Evolutionary conservation across 2,113 vertebrate species (phyloP), one percentile per base, ranked within the genome.

Genomic region (Gymnarchus niloticus): DNA sequence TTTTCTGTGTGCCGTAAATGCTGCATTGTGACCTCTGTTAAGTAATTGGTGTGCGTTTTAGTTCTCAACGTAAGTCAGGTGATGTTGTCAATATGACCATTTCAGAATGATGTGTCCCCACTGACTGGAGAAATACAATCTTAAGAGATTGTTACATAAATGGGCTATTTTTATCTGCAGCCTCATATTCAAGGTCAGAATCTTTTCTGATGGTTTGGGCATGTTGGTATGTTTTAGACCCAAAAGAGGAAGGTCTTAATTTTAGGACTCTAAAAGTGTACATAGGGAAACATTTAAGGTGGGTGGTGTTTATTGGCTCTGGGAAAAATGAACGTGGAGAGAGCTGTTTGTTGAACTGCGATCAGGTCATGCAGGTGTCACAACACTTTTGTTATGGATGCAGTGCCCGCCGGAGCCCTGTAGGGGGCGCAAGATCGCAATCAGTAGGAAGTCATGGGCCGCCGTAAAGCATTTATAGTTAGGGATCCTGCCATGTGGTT

Each of bases 141-240:
- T 83, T 85, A 41, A 6, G 6, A 61, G 21, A 56, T 41, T n/a
- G 41, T 84, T 88, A 86, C 17, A 41, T 82, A 88, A 90, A 37
- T 33, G 0, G 1, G 19, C 69, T 88, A 87, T 89, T 88, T 88
- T 85, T 84, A 81, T 56, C 10, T 48, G 6, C 77, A 41, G 46
- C 73, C 76, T 87, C 83, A 85, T 25, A 25, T 33, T n/a, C 37
- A 57, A 10, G 52, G 81, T 33, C 81, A 83, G 61, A 85, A 85
- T 82, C 28, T 25, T 78, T 10, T 41, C 59, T 56, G 56, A 87
- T 80, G 25, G 41, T 12, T 56, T 25, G 37, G 10, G 41, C 28
- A 49, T 84, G 6, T 41, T 84, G 65, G 21, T 56, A 78, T 84
- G 54, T 57, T 84, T 51, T 84, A 5, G 46, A 84, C 14, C 37